Evolutionary conservation across 2,797 vertebrate species (phyloP), one percentile per base, ranked within the genome.

Genomic region (Oreonectes daqikongensis): DNA sequence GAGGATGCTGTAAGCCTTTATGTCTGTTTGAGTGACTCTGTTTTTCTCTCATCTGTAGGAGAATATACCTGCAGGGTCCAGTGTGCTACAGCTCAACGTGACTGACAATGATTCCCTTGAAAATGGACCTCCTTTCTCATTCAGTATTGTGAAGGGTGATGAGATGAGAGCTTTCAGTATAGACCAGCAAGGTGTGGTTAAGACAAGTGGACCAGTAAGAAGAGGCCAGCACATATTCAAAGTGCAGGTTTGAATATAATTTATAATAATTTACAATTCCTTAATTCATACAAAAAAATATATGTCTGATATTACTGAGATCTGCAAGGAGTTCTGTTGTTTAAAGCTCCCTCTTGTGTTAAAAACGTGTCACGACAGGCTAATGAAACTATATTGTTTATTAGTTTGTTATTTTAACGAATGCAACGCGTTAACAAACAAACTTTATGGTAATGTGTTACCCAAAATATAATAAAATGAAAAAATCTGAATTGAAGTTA

Each of bases 101-200:
- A 93, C 92, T 7, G 95, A 95, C 88, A 90, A 82, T 61, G 95
- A 95, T 79, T 93, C 93, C 22, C 92, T 93, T 35, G 92, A 94
- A 80, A 95, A 95, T 0, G 95, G 94, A 0, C 92, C 95, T 9
- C 95, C 94, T 14, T 95, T 95, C 82, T 83, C 88, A 69, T 95
- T 94, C 66, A 81, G 87, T 4, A 84, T 95, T 15, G 74, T 93
- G 69, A 90, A 86, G 71, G 94, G 93, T 52, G 92, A 94, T 0
- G 91, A 93, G 12, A 89, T 89, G 22, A 79, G 69, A 8, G 55
- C 85, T 1, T 95, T 95, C 72, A 86, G 90, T 63, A 85, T 95
- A 24, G 91, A 88, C 83, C 90, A 90, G 74, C 89, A 90, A 3
- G 94, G 94, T 63, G 72, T 89, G 22, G 81, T 95, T 59, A 86